Evolutionary conservation across 2,888 invertebrate genomes (phyloP).

Genomic region (Xylota sylvarum): DNA sequence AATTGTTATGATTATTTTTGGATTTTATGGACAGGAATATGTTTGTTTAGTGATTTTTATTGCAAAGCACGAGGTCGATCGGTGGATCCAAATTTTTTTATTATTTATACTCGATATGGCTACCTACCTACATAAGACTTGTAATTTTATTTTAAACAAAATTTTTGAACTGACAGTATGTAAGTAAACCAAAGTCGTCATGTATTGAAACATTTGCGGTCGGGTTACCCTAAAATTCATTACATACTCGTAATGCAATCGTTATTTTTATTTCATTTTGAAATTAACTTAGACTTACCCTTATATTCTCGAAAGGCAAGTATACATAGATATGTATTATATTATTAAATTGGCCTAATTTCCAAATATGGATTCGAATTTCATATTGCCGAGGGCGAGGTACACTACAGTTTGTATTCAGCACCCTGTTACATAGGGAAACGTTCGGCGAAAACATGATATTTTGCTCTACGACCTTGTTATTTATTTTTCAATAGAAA

Average conservation of each 20-base stretch:
- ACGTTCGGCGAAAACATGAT: conserved; percentile 1
- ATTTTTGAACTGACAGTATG: too few relatives aligned
- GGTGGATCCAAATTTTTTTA: neutral
- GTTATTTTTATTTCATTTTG: neutral
- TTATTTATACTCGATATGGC: neutral
- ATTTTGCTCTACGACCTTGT: conserved; percentile 19
- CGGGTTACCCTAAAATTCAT: neutral
- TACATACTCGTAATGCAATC: neutral
- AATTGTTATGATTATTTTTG: conserved; percentile 28
- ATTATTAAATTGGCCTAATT: conserved; percentile 50
- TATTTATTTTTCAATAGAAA: conserved; percentile 28
- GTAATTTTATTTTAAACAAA: too few relatives aligned
- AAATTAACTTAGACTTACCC: neutral
- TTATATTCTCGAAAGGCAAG: neutral
- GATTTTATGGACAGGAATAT: neutral
- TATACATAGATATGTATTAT: neutral
- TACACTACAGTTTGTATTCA: neutral
- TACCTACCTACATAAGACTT: neutral
- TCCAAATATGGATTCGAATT: conserved; percentile 41
- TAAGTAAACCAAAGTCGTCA: too few relatives aligned
- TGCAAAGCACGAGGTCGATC: neutral
- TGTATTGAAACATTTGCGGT: neutral
- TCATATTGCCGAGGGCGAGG: conserved; percentile 14
- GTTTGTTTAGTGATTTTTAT: conserved; percentile 23
- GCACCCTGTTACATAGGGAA: neutral